Evolutionary conservation across 2,113 vertebrate species (phyloP).

Genomic region (Chitala chitala): DNA sequence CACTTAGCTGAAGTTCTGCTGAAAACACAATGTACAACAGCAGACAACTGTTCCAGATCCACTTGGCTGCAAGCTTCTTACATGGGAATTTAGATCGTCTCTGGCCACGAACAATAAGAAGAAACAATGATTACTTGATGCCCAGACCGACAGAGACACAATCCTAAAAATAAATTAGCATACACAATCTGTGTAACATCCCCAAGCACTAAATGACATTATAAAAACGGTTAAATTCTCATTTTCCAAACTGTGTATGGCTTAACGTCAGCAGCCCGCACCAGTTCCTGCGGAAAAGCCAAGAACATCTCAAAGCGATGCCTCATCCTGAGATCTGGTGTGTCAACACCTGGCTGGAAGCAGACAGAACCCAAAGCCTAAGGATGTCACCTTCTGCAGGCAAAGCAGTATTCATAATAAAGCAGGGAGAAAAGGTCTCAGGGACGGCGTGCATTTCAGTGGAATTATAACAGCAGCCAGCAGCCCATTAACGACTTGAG

Average conservation of each 20-base stretch:
- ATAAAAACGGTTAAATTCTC: not conserved
- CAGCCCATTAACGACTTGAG: slow-evolving; percentile 8
- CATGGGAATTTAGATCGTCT: not conserved
- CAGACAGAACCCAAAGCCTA: not conserved
- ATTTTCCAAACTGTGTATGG: not conserved
- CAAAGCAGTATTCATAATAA: slow-evolving; percentile 5
- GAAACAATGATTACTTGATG: not conserved
- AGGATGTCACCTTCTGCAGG: not conserved
- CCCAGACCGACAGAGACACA: not conserved
- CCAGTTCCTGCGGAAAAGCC: not conserved
- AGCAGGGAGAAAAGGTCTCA: not conserved
- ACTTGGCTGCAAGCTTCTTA: not conserved
- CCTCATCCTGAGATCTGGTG: not conserved
- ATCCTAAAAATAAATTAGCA: too few species aligned
- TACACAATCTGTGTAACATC: not conserved
- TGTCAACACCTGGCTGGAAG: not conserved
- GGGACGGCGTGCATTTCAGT: not conserved
- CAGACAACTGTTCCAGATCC: not conserved
- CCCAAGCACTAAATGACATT: not conserved
- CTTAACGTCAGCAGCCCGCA: not conserved
- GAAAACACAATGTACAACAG: not conserved
- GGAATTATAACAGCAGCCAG: not conserved
- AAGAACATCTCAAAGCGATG: not conserved
- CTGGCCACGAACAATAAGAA: not conserved
- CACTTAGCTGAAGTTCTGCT: not conserved